phyloP scores from a whole-genome alignment of 2,888 invertebrate genomes.

The Sepioteuthis lessoniana region DNA sequence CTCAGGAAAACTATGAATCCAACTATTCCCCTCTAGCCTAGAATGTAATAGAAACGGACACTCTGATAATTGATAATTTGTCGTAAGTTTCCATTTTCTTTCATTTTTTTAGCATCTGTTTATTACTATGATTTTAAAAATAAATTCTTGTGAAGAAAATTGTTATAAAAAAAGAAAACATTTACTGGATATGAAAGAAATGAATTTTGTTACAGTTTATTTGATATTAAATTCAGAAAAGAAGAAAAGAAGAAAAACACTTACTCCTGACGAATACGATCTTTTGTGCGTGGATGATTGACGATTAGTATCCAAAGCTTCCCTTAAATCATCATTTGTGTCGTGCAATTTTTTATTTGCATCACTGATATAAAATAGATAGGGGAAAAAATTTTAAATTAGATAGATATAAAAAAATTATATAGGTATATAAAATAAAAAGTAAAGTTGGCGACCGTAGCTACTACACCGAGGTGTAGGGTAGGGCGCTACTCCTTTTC shows the following conservation, averaged over 20 bases:
- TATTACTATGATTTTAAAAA: no score
- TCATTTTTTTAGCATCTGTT: no score
- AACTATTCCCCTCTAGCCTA: no score
- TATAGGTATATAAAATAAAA: neutral
- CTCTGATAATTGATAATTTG: no score
- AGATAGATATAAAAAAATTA: neutral
- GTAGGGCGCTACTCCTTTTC: no score
- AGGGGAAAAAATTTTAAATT: neutral
- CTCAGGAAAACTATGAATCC: no score
- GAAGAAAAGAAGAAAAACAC: slow-evolving; percentile 45
- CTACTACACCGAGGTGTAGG: no score
- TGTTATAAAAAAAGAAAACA: neutral
- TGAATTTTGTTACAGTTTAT: neutral
- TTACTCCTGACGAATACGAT: slow-evolving; percentile 61
- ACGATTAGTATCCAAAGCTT: slow-evolving; percentile 73
- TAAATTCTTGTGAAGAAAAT: neutral
- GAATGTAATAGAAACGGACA: no score
- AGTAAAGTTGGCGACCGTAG: no score
- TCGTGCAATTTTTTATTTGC: slow-evolving; percentile 79
- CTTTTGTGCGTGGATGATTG: slow-evolving; percentile 59
- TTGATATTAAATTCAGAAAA: neutral
- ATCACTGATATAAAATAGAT: slow-evolving; percentile 74
- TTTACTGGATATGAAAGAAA: neutral
- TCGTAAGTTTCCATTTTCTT: no score
- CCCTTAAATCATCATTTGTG: slow-evolving; percentile 79